Percentiles rank a stretch among this genome's conserved stretches.
These are phyloP conservation scores for Dexiosoma caninum DNA, from an alignment of 2,888 invertebrate species.

Conservation along the genomic window DNA sequence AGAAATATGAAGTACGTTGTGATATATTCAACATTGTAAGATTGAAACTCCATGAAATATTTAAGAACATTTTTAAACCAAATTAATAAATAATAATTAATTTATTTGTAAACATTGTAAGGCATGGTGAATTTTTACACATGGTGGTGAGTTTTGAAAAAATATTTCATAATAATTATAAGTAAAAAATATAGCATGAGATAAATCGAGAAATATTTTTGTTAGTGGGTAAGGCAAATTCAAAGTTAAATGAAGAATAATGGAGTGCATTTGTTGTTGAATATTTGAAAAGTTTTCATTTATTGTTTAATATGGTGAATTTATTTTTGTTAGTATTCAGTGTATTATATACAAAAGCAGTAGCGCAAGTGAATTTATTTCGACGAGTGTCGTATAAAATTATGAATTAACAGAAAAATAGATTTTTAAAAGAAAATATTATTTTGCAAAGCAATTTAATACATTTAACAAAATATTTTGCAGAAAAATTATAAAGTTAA, in stretches of 20 bases:
- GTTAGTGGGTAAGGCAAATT: neutral
- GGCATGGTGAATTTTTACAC: neutral
- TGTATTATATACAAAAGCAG: too few relatives aligned
- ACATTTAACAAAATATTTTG: neutral
- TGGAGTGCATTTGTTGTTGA: neutral
- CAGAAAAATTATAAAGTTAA: neutral
- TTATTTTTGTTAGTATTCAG: neutral
- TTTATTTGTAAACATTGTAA: too few relatives aligned
- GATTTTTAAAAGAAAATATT: too few relatives aligned
- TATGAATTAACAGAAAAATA: too few relatives aligned
- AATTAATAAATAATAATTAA: too few relatives aligned
- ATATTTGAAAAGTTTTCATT: too few relatives aligned
- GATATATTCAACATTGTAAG: neutral
- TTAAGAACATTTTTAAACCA: neutral
- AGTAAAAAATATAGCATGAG: too few relatives aligned
- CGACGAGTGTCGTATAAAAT: too few relatives aligned
- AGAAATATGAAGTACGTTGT: neutral
- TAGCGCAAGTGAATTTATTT: too few relatives aligned
- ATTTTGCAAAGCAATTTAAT: conserved; percentile 8
- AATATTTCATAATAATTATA: neutral
- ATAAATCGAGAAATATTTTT: neutral
- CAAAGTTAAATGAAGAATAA: neutral
- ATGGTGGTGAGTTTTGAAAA: neutral
- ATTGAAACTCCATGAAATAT: neutral
- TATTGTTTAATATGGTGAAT: neutral